phyloP scores from a whole-genome alignment of 2,797 vertebrate genomes.

The Anabas testudineus region DNA sequence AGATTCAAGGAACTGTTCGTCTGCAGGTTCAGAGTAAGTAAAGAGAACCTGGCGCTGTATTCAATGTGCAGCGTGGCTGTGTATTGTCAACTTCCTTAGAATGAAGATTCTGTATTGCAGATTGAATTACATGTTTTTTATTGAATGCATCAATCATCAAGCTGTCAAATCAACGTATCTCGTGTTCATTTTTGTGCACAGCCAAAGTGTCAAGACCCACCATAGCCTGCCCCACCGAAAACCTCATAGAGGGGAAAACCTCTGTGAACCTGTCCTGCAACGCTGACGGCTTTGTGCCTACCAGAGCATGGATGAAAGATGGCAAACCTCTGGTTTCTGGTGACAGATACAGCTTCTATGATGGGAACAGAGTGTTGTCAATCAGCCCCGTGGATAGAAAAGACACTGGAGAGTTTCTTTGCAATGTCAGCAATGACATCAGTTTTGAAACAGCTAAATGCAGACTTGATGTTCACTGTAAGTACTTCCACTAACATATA shows the following conservation, averaged over 20 bases:
- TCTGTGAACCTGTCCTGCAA: conserved; percentile 59
- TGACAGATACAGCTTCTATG: conserved; percentile 40
- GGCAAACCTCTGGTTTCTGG: conserved; percentile 46
- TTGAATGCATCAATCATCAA: not conserved
- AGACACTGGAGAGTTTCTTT: conserved; percentile 56
- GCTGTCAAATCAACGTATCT: not conserved
- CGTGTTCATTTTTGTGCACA: conserved; percentile 13
- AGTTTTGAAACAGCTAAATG: conserved; percentile 41
- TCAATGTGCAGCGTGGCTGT: not conserved
- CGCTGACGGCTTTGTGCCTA: not conserved
- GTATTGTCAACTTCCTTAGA: not conserved
- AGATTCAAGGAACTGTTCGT: conserved; percentile 16
- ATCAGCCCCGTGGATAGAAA: conserved; percentile 47
- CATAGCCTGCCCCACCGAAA: conserved; percentile 42
- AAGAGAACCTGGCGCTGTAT: not conserved
- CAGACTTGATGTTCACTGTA: conserved; percentile 56
- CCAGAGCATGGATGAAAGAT: conserved; percentile 58
- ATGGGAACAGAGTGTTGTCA: conserved; percentile 46
- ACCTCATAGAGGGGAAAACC: conserved; percentile 47
- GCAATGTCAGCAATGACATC: conserved; percentile 52
- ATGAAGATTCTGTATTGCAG: no score
- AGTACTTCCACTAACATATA: conserved; percentile 27
- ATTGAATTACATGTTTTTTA: not conserved
- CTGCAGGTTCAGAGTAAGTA: conserved; percentile 54
- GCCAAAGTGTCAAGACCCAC: conserved; percentile 33